Evolutionary conservation across 2,888 invertebrate genomes (phyloP).

Genomic region (Harpalus rufipes): DNA sequence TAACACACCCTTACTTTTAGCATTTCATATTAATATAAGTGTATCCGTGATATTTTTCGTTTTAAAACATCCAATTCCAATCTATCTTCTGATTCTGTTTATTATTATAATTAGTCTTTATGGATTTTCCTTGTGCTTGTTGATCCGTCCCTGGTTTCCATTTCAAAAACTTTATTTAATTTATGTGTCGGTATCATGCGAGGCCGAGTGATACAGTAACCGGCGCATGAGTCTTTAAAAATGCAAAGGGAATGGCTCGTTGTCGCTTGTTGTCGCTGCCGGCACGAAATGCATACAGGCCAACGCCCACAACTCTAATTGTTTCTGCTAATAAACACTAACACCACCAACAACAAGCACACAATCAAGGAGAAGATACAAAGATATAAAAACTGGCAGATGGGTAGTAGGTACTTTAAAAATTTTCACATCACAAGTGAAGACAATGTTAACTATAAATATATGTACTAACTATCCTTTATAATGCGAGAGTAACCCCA

Average conservation of each 20-base stretch:
- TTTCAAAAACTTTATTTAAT: constrained; percentile 60
- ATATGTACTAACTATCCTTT: too few species aligned
- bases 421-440: too few species aligned
- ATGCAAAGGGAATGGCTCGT: constrained; percentile 54
- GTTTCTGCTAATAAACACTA: background rate
- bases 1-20: too few species aligned
- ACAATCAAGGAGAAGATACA: background rate
- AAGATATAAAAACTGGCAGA: too few species aligned
- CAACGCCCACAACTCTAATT: constrained; percentile 26
- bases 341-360: background rate
- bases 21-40: too few species aligned
- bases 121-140: background rate
- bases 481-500: too few species aligned
- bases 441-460: too few species aligned
- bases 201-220: constrained; percentile 32
- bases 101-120: background rate
- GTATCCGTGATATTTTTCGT: too few species aligned
- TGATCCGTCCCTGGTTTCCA: constrained; percentile 14
- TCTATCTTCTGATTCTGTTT: background rate
- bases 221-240: constrained; percentile 58
- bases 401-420: too few species aligned
- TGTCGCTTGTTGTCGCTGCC: constrained; percentile 32
- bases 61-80: too few species aligned
- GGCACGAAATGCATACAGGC: constrained; percentile 44
- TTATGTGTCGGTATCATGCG: constrained; percentile 60